Conservation (phyloP, 2,797 vertebrate species). For the Antrozous pallidus region DNA sequence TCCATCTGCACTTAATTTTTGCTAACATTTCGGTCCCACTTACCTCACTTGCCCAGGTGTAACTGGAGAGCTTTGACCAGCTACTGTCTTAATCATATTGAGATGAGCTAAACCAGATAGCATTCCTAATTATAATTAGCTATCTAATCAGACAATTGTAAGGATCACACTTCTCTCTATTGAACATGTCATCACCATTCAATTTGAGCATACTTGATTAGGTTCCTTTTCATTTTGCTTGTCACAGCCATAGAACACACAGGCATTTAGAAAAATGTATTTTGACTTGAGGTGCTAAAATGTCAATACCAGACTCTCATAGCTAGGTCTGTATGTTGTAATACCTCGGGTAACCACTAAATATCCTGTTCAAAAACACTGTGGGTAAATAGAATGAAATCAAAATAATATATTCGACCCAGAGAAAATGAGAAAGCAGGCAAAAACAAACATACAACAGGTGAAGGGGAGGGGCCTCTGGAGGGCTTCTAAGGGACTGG, state of each 20-base stretch:
- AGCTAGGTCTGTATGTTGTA: neutral
- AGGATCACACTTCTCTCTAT: neutral
- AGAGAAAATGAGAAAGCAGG: neutral
- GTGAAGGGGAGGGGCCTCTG: too few relatives aligned
- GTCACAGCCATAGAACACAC: neutral
- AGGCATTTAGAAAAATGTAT: neutral
- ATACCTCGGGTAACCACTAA: neutral
- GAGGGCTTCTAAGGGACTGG: neutral
- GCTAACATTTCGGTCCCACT: neutral
- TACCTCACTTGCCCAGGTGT: neutral
- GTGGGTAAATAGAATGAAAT: neutral
- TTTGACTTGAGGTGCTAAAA: neutral
- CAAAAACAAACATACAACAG: neutral
- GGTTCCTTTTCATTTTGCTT: neutral
- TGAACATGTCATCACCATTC: neutral
- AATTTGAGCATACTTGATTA: neutral
- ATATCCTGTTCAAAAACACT: neutral
- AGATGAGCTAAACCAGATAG: neutral
- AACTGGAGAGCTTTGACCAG: neutral
- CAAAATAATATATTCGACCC: neutral
- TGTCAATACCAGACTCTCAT: neutral
- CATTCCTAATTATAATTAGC: slow-evolving; percentile 22
- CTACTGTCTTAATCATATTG: neutral
- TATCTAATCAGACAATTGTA: neutral
- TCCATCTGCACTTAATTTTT: neutral